These are phyloP conservation scores for Epinephelus coioides DNA, from an alignment of 2,797 vertebrate genomes.

Conservation along the genomic window DNA sequence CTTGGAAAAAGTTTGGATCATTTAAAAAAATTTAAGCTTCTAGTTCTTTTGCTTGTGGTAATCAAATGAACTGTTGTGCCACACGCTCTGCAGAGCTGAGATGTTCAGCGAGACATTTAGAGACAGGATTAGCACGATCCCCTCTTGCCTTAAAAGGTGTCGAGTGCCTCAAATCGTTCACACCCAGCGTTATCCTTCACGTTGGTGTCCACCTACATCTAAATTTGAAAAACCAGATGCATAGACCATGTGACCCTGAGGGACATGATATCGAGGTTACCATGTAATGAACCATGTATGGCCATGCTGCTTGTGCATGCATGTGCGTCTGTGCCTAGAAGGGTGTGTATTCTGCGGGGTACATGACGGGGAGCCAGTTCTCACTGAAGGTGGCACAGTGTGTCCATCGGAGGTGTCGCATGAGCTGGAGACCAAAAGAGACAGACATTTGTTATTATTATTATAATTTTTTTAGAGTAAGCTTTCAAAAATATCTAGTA, in stretches of 20 bases:
- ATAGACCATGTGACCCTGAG: conserved; percentile 74
- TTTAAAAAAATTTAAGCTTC: neutral
- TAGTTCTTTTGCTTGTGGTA: neutral
- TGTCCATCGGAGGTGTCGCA: conserved; percentile 95
- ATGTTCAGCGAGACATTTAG: conserved; percentile 7
- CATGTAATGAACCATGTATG: conserved; percentile 38
- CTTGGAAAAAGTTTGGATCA: neutral
- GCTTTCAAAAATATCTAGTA: neutral
- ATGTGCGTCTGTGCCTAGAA: conserved; percentile 85
- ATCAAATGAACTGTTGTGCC: neutral
- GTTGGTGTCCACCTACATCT: conserved; percentile 38
- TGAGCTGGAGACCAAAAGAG: conserved; percentile 85
- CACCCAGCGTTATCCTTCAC: conserved; percentile 29
- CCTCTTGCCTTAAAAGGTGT: neutral
- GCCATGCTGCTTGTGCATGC: conserved; percentile 54
- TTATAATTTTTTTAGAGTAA: neutral
- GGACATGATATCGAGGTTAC: conserved; percentile 48
- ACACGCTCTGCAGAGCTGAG: neutral
- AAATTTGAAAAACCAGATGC: conserved; percentile 49
- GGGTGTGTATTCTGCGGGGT: conserved; percentile 93
- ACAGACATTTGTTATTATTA: neutral
- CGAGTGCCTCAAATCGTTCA: conserved; percentile 1
- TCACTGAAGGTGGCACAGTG: conserved; percentile 94
- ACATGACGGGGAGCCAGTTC: conserved; percentile 98
- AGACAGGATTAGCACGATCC: neutral